phyloP scores from a whole-genome alignment of 2,888 invertebrate species.

The Leptinotarsa haldemani region DNA sequence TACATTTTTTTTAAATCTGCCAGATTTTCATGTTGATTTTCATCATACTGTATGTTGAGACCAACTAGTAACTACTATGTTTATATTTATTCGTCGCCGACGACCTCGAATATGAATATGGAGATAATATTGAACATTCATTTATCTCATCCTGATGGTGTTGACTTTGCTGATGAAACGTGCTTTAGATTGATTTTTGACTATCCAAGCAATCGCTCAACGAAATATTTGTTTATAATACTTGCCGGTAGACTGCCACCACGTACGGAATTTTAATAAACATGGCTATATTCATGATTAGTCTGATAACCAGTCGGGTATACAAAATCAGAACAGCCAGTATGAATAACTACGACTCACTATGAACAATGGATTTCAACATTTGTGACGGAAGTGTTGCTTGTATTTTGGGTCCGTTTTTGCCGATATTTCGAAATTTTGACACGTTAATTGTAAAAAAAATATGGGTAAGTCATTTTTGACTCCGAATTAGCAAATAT shows the following conservation, averaged over 20 bases:
- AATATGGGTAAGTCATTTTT: slow-evolving; percentile 1
- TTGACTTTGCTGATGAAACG: not conserved
- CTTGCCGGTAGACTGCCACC: not conserved
- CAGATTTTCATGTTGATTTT: too few relatives aligned
- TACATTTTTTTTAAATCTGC: too few relatives aligned
- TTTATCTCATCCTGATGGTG: too few relatives aligned
- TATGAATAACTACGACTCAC: not conserved
- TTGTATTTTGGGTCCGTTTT: not conserved
- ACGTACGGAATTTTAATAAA: slow-evolving; percentile 1
- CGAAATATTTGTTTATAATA: not conserved
- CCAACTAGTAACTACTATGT: too few relatives aligned
- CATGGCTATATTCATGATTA: not conserved
- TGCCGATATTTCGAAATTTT: not conserved
- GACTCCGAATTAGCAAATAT: not conserved
- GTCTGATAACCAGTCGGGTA: not conserved
- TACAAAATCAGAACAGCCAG: slow-evolving; percentile 3
- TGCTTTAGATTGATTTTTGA: not conserved
- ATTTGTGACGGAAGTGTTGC: not conserved
- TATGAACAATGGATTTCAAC: not conserved
- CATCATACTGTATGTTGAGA: too few relatives aligned
- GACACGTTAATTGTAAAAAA: not conserved
- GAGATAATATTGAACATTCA: too few relatives aligned
- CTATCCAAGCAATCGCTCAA: not conserved
- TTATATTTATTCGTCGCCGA: too few relatives aligned
- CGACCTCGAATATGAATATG: too few relatives aligned